Evolutionary conservation across 2,888 invertebrate species (phyloP), one percentile per base, ranked within the genome.

Genomic region (Dryadula phaetusa): DNA sequence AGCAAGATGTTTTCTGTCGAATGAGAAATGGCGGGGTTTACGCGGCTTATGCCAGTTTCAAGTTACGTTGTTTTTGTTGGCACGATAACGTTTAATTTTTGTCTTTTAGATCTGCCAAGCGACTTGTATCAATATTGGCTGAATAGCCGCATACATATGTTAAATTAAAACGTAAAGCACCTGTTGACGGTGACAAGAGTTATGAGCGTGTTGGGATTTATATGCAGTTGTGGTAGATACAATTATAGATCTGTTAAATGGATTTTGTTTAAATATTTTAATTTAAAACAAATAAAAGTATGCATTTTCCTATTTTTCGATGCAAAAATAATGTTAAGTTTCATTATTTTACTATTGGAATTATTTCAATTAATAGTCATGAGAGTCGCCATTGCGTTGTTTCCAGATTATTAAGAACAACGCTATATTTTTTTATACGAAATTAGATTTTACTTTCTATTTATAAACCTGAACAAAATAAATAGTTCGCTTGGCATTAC

Each of bases 1-100:
- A 77, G 81, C 90, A 92, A 92, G 89, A 88, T 91, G 92, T 90
- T 88, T 88, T 87, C 81, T 87, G 86, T 91, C 89, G 81, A 76
- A 82, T 85, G 86, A 87, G 86, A 81, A 79, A 87, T 82, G 84
- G 81, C 77, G 75, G 81, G 82, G 79, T 75, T 84, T 77, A 80
- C 74, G 67, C 69, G 86, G 87, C 84, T 90, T 88, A 89, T 74
- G 72, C 74, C 72, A 77, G 81, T 82, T 74, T 85, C 83, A 72
- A 46, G 75, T 81, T 80, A 72, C 82, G 60, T 77, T 88, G 88
- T 90, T 88, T 85, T 88, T 85, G 85, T 90, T 90, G 89, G 90
- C 88, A 66, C 75, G 70, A 37, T 22, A 54, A 67, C 70, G 67
- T 72, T 73, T 74, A 63, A 75, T 74, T 77, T 77, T 76, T 74